A percentile compares a stretch with the other conserved stretches of the same genome.
Evolutionary conservation across 2,888 invertebrate genomes (phyloP).

Genomic region (Mantis religiosa): DNA sequence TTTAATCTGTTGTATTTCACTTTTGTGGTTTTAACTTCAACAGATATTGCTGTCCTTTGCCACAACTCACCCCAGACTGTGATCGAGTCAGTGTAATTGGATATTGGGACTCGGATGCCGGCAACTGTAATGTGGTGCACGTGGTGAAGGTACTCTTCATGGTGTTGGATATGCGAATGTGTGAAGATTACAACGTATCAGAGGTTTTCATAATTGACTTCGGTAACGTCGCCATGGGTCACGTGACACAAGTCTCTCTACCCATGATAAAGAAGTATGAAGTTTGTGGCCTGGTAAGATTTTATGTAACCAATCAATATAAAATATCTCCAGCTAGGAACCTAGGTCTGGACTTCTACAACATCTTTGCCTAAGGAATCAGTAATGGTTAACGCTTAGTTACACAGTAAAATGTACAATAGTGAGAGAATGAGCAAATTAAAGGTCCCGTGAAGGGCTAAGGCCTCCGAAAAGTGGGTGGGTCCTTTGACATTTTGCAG

Average conservation of each 20-base stretch:
- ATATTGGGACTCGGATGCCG: neutral
- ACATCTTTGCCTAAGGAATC: too few species aligned
- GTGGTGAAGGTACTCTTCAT: constrained; percentile 14
- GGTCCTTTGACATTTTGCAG: too few species aligned
- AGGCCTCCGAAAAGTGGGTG: too few species aligned
- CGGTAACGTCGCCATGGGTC: constrained; percentile 9
- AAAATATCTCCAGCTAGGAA: too few species aligned
- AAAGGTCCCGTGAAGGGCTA: too few species aligned
- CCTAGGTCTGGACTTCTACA: too few species aligned
- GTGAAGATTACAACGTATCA: constrained; percentile 32
- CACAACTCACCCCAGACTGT: neutral
- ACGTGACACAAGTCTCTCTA: constrained; percentile 9
- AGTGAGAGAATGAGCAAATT: too few species aligned
- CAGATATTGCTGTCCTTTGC: neutral
- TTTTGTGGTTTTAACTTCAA: neutral
- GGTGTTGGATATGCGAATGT: constrained; percentile 25
- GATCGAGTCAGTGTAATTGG: neutral
- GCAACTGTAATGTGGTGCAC: neutral
- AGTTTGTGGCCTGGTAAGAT: constrained; percentile 16
- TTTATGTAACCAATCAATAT: neutral
- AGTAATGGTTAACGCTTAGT: too few species aligned
- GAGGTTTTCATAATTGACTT: constrained; percentile 29
- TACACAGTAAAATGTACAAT: too few species aligned
- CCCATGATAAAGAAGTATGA: constrained; percentile 24
- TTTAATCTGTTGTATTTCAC: too few species aligned